A percentile compares a stretch with the other conserved stretches of the same genome.
phyloP scores from a whole-genome alignment of 2,888 invertebrate species.

The Nymphalis urticae region DNA sequence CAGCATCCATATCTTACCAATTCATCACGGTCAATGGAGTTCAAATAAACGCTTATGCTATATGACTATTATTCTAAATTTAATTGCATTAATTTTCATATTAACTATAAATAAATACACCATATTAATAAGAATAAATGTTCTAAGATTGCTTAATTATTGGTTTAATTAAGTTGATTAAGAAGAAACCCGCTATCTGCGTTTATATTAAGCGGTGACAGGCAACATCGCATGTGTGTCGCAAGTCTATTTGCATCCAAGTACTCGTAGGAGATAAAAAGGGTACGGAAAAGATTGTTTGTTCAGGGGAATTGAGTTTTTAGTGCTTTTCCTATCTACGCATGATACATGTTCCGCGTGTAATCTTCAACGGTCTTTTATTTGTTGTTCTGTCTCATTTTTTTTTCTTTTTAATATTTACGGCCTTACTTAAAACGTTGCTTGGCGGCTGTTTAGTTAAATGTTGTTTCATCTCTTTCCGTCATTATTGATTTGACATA shows the following conservation, averaged over 20 bases:
- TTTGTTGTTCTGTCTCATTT: background rate
- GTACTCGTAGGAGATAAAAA: slow-evolving; percentile 2
- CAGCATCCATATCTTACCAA: too few species aligned
- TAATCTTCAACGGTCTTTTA: background rate
- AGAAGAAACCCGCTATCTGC: background rate
- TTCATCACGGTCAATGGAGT: too few species aligned
- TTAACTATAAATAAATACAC: too few species aligned
- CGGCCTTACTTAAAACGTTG: too few species aligned
- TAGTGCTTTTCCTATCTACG: background rate
- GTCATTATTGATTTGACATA: background rate
- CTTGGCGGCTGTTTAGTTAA: too few species aligned
- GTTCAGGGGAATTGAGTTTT: slow-evolving; percentile 33
- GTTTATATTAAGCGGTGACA: background rate
- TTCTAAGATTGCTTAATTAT: too few species aligned
- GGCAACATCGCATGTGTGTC: background rate
- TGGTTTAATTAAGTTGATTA: too few species aligned
- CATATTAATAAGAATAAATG: too few species aligned
- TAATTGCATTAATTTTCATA: too few species aligned
- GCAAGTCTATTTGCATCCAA: slow-evolving; percentile 25
- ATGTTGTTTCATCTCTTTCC: too few species aligned
- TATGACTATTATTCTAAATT: too few species aligned
- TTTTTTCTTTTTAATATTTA: background rate
- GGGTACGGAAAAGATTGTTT: slow-evolving; percentile 25
- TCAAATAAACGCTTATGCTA: too few species aligned
- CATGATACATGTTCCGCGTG: background rate